These are phyloP conservation scores for Pagetopsis macropterus DNA, from an alignment of 2,797 vertebrate genomes.

Conservation along the genomic window DNA sequence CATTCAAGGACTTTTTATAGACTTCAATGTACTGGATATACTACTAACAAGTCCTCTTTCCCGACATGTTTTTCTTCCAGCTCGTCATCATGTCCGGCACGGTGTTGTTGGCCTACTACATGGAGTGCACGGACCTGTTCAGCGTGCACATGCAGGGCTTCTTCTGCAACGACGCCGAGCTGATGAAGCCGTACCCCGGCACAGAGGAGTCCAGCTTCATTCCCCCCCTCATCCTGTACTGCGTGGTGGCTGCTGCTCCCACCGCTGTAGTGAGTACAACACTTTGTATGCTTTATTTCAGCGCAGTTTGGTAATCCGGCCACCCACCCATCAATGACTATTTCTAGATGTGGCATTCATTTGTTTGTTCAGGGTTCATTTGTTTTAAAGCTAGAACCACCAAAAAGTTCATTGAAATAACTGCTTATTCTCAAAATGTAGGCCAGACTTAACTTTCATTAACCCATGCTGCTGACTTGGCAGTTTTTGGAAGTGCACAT, in stretches of 20 bases:
- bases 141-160: slow-evolving; percentile 97
- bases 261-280: slow-evolving; percentile 91
- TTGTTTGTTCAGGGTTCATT: neutral
- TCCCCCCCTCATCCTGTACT: slow-evolving; percentile 94
- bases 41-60: slow-evolving; percentile 37
- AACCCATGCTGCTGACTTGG: neutral
- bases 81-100: slow-evolving; percentile 98
- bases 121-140: slow-evolving; percentile 97
- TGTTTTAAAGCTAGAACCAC: neutral
- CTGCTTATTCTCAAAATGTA: neutral
- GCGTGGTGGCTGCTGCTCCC: slow-evolving; percentile 93
- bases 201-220: slow-evolving; percentile 94
- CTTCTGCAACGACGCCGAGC: slow-evolving; percentile 97
- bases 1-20: slow-evolving; percentile 17
- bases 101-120: slow-evolving; percentile 96
- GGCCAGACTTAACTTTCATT: neutral
- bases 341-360: neutral
- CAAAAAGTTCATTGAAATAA: neutral
- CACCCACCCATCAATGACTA: neutral
- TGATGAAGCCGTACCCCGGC: slow-evolving; percentile 98
- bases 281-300: neutral
- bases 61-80: slow-evolving; percentile 91
- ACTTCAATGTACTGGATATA: slow-evolving; percentile 18
- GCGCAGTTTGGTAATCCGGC: neutral
- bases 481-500: neutral